Conservation (phyloP, 2,888 invertebrate genomes). For the Neuroscelio doddi region DNA sequence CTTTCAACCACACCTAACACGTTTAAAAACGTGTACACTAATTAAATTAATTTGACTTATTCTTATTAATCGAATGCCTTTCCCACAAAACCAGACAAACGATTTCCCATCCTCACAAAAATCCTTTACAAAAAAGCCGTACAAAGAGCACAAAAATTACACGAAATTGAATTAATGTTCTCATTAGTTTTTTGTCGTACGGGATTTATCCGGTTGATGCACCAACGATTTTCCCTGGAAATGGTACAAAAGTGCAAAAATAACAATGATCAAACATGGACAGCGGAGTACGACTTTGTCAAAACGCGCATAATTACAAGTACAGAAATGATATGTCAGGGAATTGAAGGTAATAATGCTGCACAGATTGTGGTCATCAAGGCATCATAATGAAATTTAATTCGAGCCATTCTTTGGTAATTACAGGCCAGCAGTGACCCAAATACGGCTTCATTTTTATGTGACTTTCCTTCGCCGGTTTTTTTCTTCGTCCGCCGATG, state of each 20-base stretch:
- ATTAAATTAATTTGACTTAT: too few species aligned
- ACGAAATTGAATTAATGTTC: too few species aligned
- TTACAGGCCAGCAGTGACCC: constrained; percentile 26
- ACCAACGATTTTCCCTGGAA: too few species aligned
- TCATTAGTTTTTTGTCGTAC: too few species aligned
- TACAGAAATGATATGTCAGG: background rate
- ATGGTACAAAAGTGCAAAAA: background rate
- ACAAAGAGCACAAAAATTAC: too few species aligned
- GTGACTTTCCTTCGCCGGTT: constrained; percentile 11
- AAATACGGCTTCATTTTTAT: constrained; percentile 27
- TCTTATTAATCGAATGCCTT: too few species aligned
- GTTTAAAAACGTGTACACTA: too few species aligned
- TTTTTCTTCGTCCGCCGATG: constrained; percentile 14
- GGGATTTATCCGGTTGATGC: too few species aligned
- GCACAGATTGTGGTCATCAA: constrained; percentile 17
- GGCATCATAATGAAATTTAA: constrained; percentile 23
- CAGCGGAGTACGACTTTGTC: background rate
- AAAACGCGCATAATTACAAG: constrained; percentile 3
- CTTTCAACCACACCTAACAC: too few species aligned
- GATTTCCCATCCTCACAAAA: too few species aligned
- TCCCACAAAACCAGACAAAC: too few species aligned
- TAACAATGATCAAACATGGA: constrained; percentile 1
- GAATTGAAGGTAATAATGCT: background rate
- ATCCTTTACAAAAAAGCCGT: too few species aligned
- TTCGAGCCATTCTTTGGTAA: constrained; percentile 26